Base-by-base conservation (phyloP, 1,140 invertebrate genomes). In the Camponotus vicinus region DNA sequence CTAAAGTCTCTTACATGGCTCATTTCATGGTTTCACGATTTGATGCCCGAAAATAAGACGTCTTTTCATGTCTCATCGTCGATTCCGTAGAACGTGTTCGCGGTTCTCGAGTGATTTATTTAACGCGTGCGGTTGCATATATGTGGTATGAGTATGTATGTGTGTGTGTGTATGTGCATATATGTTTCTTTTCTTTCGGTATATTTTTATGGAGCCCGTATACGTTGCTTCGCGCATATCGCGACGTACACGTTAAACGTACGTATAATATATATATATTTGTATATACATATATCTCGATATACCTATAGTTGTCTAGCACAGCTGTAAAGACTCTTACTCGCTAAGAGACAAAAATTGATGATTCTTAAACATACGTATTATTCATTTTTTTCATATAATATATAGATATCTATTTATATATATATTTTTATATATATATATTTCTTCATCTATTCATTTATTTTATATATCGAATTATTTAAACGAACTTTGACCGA, bases 301-400 rank as follows among this genome's bases (percentile, higher is more conserved):
- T 83, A 92, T 92, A 92, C 85, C 89, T 93, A 93, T 94, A 95
- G 92, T 94, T 95, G 93, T 94, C 93, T 94, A 94, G 93, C 94
- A 95, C 94, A 94, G 93, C 93, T 94, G 93, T 89, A 93, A 91
- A 94, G 94, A 94, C 92, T 71, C 92, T 94, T 94, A 94, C 49
- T 80, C 86, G 34, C 90, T 94, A 93, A 83, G 83, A 93, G 92
- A 93, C 89, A 87, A 82, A 87, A 89, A 91, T 69, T 78, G 86
- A 85, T 82, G 85, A 91, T 85, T 27, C 85, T 86, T 90, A 90
- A 88, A 84, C 87, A 78, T 88, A 88, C 76, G 87, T 79, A 86
- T 91, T 90, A 92, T 70, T 87, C 85, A 79, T 89, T 91, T 73
- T 85, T 85, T 85, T 86, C 82, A 73, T 85, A 80, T 90, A 70